Evolutionary conservation across 2,797 vertebrate genomes (phyloP).

Genomic region (Melanotaenia maccullochi): DNA sequence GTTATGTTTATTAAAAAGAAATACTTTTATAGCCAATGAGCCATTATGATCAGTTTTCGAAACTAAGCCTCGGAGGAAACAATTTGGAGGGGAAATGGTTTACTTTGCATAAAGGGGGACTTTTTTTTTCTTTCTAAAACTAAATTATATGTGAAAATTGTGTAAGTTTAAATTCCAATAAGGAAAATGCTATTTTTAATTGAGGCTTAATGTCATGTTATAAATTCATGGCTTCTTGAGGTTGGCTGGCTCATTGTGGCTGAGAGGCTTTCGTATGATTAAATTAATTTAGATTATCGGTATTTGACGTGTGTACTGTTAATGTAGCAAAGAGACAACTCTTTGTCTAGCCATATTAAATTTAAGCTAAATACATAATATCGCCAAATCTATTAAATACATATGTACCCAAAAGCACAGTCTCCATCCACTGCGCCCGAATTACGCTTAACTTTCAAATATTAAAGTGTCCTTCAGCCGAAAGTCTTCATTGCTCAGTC

Average conservation of each 20-base stretch:
- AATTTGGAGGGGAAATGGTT: slow-evolving; percentile 15
- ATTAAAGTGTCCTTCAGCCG: slow-evolving; percentile 35
- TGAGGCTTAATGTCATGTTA: slow-evolving; percentile 7
- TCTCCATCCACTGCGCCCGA: slow-evolving; percentile 55
- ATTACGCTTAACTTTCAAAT: slow-evolving; percentile 6
- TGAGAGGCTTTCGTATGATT: neutral
- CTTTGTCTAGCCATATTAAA: neutral
- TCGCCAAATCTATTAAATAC: slow-evolving; percentile 16
- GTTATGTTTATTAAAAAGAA: slow-evolving; percentile 58
- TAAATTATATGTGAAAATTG: neutral
- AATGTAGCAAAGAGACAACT: neutral
- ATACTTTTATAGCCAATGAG: slow-evolving; percentile 59
- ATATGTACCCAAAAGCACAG: slow-evolving; percentile 77
- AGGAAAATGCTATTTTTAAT: neutral
- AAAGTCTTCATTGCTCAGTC: slow-evolving; percentile 40
- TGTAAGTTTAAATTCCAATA: neutral
- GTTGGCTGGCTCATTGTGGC: neutral
- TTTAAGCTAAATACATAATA: neutral
- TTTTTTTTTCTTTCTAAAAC: neutral
- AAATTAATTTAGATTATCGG: neutral
- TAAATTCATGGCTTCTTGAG: neutral
- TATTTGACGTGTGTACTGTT: slow-evolving; percentile 4
- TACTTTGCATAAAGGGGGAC: neutral
- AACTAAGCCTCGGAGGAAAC: slow-evolving; percentile 41
- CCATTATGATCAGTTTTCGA: slow-evolving; percentile 75